A percentile compares a stretch with the other conserved stretches of the same genome.
Evolutionary conservation across 2,888 invertebrate genomes (phyloP).

Genomic region (Netelia melanura): DNA sequence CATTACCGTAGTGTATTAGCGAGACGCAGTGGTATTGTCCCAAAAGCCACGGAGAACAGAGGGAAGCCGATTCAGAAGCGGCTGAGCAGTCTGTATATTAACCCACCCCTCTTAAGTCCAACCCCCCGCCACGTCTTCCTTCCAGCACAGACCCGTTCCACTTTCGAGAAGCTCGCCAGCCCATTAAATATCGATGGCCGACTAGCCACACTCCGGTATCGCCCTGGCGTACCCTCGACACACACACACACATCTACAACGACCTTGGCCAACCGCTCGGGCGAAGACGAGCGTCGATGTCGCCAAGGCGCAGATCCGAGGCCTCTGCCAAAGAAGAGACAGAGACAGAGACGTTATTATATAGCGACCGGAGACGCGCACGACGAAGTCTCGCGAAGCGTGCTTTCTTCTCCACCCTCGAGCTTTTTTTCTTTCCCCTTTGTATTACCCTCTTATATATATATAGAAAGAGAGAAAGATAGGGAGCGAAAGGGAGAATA

Average conservation of each 20-base stretch:
- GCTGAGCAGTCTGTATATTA: neutral
- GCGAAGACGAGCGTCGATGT: slow-evolving; percentile 49
- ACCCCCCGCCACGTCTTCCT: slow-evolving; percentile 26
- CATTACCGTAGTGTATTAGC: slow-evolving; percentile 1
- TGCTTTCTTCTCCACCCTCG: slow-evolving; percentile 33
- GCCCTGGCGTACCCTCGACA: slow-evolving; percentile 11
- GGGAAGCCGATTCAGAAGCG: slow-evolving; percentile 25
- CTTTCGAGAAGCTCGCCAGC: slow-evolving; percentile 47
- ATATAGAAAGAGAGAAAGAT: neutral
- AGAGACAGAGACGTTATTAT: slow-evolving; percentile 40
- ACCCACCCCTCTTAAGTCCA: neutral
- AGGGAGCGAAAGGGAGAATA: neutral
- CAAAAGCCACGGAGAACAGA: slow-evolving; percentile 22
- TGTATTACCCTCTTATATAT: neutral
- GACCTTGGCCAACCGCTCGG: neutral
- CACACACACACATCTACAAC: neutral
- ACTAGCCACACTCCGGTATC: slow-evolving; percentile 36
- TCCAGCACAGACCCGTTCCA: slow-evolving; percentile 30
- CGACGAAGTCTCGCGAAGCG: slow-evolving; percentile 2
- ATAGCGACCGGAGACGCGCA: slow-evolving; percentile 17
- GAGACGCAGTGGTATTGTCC: neutral
- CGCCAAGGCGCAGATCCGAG: slow-evolving; percentile 28
- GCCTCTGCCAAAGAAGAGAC: slow-evolving; percentile 48
- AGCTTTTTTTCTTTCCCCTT: neutral
- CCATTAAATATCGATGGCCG: slow-evolving; percentile 63